Conservation (phyloP, 1,140 invertebrate species). For the Drosophila repleta region DNA sequence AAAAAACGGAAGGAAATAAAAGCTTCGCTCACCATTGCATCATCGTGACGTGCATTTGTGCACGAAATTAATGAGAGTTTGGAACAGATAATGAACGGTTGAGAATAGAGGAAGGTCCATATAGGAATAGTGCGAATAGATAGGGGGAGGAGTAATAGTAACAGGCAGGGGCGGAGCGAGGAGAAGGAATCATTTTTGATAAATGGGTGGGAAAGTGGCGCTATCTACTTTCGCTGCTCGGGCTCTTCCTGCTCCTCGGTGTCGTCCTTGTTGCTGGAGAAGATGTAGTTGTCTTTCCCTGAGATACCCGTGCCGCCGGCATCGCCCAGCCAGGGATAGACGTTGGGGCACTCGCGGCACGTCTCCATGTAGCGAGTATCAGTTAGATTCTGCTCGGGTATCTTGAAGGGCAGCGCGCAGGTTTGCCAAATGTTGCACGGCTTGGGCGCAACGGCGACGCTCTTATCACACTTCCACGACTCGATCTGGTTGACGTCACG, state of each 20-base stretch:
- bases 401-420: slow-evolving; percentile 92
- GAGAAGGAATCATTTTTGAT: neutral
- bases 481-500: slow-evolving; percentile 89
- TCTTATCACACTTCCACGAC: slow-evolving; percentile 92
- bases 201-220: neutral
- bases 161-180: too few species aligned
- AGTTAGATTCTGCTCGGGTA: slow-evolving; percentile 89
- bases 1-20: slow-evolving; percentile 11
- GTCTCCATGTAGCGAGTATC: slow-evolving; percentile 94
- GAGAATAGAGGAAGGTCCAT: neutral
- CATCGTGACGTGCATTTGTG: slow-evolving; percentile 52
- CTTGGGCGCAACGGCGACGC: slow-evolving; percentile 86
- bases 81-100: neutral
- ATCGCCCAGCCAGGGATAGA: slow-evolving; percentile 87
- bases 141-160: slow-evolving; percentile 1
- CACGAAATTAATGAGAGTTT: slow-evolving; percentile 37
- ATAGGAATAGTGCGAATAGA: slow-evolving; percentile 1
- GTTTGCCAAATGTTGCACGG: slow-evolving; percentile 93
- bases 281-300: slow-evolving; percentile 91
- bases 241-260: neutral
- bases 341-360: slow-evolving; percentile 93
- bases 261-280: slow-evolving; percentile 13
- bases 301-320: slow-evolving; percentile 91
- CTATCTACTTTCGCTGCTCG: slow-evolving; percentile 12
- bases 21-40: slow-evolving; percentile 41